These are phyloP conservation scores for Camptogramma bilineatum DNA, from an alignment of 2,888 invertebrate species.

Conservation along the genomic window DNA sequence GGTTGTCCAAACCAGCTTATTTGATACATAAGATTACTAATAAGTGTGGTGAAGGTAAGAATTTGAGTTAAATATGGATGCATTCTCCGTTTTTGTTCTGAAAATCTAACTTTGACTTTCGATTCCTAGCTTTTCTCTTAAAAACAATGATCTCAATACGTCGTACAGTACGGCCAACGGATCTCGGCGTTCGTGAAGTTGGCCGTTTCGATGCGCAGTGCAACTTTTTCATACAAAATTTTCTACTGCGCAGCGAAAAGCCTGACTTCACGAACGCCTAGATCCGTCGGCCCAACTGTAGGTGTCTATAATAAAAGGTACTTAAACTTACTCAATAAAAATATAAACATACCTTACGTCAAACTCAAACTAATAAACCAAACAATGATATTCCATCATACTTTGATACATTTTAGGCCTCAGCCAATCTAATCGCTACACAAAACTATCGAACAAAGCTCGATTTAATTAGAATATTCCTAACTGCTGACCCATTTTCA, in stretches of 20 bases:
- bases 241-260: too few relatives aligned
- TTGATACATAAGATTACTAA: too few relatives aligned
- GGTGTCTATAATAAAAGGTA: background rate
- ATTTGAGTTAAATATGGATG: background rate
- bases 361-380: background rate
- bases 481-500: constrained; percentile 50
- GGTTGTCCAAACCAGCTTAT: too few relatives aligned
- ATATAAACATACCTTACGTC: background rate
- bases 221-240: too few relatives aligned
- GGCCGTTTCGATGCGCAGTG: too few relatives aligned
- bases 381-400: background rate
- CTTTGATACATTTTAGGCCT: constrained; percentile 1
- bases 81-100: background rate
- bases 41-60: too few relatives aligned
- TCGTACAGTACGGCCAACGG: too few relatives aligned
- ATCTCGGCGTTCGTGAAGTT: too few relatives aligned
- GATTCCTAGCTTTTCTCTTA: too few relatives aligned
- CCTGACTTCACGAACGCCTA: too few relatives aligned
- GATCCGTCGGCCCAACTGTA: too few relatives aligned
- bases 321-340: background rate
- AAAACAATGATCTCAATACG: too few relatives aligned
- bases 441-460: constrained; percentile 31
- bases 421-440: constrained; percentile 9
- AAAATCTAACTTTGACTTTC: background rate
- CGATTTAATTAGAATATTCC: constrained; percentile 47